These are phyloP conservation scores for Drosophila kokeensis DNA, from an alignment of 2,888 invertebrate species.

Conservation along the genomic window DNA sequence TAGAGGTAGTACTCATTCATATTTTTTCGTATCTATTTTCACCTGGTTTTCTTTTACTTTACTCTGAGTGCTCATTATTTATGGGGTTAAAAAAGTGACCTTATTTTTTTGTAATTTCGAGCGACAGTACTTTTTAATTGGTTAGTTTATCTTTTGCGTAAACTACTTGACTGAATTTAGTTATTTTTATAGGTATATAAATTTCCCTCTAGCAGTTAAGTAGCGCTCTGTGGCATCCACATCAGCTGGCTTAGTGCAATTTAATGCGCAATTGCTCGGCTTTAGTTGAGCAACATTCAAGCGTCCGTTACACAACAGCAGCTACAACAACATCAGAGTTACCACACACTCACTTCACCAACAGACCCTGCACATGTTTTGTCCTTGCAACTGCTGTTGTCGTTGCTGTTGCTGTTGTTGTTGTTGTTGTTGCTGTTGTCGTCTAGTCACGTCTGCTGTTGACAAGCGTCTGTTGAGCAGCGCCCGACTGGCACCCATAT, in stretches of 20 bases:
- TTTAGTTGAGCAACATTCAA: constrained; percentile 59
- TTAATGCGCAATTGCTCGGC: constrained; percentile 72
- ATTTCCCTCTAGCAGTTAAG: constrained; percentile 3
- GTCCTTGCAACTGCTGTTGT: constrained; percentile 44
- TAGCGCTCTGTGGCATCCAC: constrained; percentile 26
- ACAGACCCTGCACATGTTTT: constrained; percentile 56
- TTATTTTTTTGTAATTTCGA: not conserved
- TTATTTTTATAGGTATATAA: not conserved
- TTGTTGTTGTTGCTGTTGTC: constrained; percentile 47
- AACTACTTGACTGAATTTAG: constrained; percentile 11
- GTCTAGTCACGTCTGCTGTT: constrained; percentile 79
- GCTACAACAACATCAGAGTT: not conserved
- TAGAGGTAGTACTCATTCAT: not conserved
- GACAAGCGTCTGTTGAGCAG: constrained; percentile 74
- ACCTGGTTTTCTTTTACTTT: not conserved
- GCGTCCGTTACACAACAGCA: constrained; percentile 17
- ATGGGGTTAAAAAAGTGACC: not conserved
- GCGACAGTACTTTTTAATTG: constrained; percentile 13
- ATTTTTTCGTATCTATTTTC: not conserved
- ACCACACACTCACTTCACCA: constrained; percentile 29
- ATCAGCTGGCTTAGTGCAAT: constrained; percentile 66
- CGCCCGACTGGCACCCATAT: constrained; percentile 64
- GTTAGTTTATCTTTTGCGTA: constrained; percentile 8
- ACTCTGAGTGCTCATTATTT: not conserved
- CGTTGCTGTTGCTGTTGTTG: constrained; percentile 18